These are phyloP conservation scores for Stegodyphus mimosarum DNA, from an alignment of 1,140 invertebrate genomes.

Conservation along the genomic window DNA sequence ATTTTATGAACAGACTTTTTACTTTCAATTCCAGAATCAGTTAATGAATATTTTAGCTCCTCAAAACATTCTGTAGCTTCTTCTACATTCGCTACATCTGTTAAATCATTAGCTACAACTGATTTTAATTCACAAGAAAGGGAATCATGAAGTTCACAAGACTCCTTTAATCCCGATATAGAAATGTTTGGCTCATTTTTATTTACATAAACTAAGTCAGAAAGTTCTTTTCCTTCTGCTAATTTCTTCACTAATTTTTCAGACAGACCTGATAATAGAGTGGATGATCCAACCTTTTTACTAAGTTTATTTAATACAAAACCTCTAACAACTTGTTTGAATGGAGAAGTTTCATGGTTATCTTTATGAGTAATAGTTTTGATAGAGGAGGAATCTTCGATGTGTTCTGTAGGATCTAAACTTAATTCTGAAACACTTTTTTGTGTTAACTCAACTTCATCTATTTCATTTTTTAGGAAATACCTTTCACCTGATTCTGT, in stretches of 20 bases:
- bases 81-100: conserved; percentile 26
- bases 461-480: neutral
- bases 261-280: conserved; percentile 21
- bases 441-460: neutral
- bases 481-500: neutral
- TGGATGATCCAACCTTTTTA: conserved; percentile 19
- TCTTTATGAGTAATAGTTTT: neutral
- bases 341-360: conserved; percentile 26
- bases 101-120: conserved; percentile 35
- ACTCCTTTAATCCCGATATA: neutral
- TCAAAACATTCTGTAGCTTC: conserved; percentile 47
- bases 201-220: neutral
- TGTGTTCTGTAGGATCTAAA: neutral
- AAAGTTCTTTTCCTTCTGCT: conserved; percentile 4
- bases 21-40: neutral
- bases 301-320: conserved; percentile 40
- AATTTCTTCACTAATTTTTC: conserved; percentile 38
- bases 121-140: conserved; percentile 37
- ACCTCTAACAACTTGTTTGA: conserved; percentile 39
- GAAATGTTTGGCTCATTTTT: neutral
- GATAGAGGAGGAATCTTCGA: neutral
- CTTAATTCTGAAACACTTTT: neutral
- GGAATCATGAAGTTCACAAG: neutral
- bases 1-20: neutral
- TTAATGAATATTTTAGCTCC: conserved; percentile 6